Base-by-base conservation (phyloP, 2,888 invertebrate genomes). In the Agrochola lota region DNA sequence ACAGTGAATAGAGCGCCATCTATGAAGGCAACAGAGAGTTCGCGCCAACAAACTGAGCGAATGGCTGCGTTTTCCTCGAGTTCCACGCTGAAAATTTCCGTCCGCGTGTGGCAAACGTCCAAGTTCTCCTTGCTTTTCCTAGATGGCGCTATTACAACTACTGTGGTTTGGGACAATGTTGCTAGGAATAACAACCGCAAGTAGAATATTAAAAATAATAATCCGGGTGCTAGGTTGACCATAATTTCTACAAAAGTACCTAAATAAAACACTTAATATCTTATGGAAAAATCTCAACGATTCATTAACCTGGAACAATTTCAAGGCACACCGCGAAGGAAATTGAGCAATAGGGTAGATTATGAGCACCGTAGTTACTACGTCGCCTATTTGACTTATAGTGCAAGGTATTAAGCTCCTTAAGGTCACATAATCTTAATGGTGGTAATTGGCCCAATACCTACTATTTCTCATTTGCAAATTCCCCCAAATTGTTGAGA, bases 61-160 rank as follows among this genome's bases (percentile, higher is more conserved):
- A 40, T 70, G 62, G 46, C 35, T 73, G 46, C 59, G 68, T 59
- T 87, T 88, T 77, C 78, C 79, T 78, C 43, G 46, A 26, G 57
- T 70, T n/a, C 64, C 9, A 30, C 57, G 35, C 74, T 78, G 77
- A 81, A 81, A 77, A 68, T 82, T 74, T 83, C 81, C 85, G 63
- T 73, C 62, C 15, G 59, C 23, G 40, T n/a, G 30, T 89, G 90
- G 89, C 87, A 75, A 35, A 5, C 72, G 26, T 86, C 81, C 90
- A 89, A 89, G 82, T 91, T 86, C 83, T 52, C 30, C 3, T 0
- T 0, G n/a, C 8, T 8, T 15, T n/a, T 40, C 40, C 78, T 79
- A 91, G 91, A 85, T 88, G 91, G 91, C 91, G 90, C 78, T 89
- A 70, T 76, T 57, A 62, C 46, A 7, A 23, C 52, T 46, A 30